Percentiles rank a stretch among this genome's conserved stretches.
Evolutionary conservation across 2,797 vertebrate species (phyloP).

Genomic region (Acestrorhynchus altus): DNA sequence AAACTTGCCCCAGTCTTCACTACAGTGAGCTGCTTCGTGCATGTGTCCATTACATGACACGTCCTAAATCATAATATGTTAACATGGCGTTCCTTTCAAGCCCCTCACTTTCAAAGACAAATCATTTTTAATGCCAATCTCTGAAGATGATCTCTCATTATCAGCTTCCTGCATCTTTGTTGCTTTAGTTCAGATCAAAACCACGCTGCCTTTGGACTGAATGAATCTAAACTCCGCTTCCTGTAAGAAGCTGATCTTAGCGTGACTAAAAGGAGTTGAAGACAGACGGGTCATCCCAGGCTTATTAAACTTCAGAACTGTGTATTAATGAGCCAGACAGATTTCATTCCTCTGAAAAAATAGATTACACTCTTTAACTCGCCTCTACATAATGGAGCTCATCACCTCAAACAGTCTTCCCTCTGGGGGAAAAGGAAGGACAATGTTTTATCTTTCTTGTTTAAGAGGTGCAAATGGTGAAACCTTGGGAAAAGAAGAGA

Average conservation of each 20-base stretch:
- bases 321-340: constrained; percentile 12
- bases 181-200: neutral
- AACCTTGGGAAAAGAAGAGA: constrained; percentile 1
- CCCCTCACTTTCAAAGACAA: neutral
- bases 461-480: constrained; percentile 9
- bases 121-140: neutral
- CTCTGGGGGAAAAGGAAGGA: constrained; percentile 16
- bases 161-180: neutral
- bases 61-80: neutral
- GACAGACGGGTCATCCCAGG: constrained; percentile 20
- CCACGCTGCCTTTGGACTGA: neutral
- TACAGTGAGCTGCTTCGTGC: no score
- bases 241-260: constrained; percentile 26
- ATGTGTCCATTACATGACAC: no score
- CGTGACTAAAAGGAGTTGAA: constrained; percentile 18
- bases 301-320: constrained; percentile 26
- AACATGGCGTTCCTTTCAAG: neutral
- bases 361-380: constrained; percentile 19
- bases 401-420: constrained; percentile 2
- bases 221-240: constrained; percentile 14
- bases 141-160: neutral
- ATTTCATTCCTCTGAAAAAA: constrained; percentile 38
- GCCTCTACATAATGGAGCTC: constrained; percentile 22
- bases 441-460: neutral
- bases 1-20: no score